phyloP scores from a whole-genome alignment of 2,888 invertebrate species.

The Eristalis pertinax region DNA sequence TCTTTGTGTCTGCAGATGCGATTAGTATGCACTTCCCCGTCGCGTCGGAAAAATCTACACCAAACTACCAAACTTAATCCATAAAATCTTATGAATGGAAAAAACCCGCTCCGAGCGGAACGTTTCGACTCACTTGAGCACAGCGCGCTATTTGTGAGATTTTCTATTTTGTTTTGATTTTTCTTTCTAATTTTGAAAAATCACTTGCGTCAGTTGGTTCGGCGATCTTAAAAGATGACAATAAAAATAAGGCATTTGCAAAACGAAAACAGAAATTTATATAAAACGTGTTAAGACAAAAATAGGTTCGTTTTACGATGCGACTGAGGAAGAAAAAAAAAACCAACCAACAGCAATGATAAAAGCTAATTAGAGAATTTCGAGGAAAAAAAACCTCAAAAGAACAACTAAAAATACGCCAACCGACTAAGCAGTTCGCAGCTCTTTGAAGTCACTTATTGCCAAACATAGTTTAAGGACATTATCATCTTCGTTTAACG shows the following conservation, averaged over 20 bases:
- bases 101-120: neutral
- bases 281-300: slow-evolving; percentile 6
- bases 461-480: slow-evolving; percentile 13
- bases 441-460: slow-evolving; percentile 7
- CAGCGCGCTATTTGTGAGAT: neutral
- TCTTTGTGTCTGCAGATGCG: slow-evolving; percentile 24
- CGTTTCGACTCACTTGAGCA: neutral
- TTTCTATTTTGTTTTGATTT: slow-evolving; percentile 8
- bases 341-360: neutral
- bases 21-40: slow-evolving; percentile 18
- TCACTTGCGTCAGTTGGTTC: slow-evolving; percentile 8
- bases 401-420: slow-evolving; percentile 10
- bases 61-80: neutral
- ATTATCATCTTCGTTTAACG: neutral
- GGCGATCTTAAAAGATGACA: slow-evolving; percentile 10
- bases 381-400: neutral
- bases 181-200: neutral
- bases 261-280: slow-evolving; percentile 5
- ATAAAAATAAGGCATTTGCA: neutral
- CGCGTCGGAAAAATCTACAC: slow-evolving; percentile 8
- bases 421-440: neutral
- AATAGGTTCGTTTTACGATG: slow-evolving; percentile 16
- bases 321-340: slow-evolving; percentile 5
- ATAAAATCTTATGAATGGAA: neutral
- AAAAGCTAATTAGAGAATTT: slow-evolving; percentile 22